Conservation (phyloP, 2,113 vertebrate genomes). For the Lasiurus cinereus region DNA sequence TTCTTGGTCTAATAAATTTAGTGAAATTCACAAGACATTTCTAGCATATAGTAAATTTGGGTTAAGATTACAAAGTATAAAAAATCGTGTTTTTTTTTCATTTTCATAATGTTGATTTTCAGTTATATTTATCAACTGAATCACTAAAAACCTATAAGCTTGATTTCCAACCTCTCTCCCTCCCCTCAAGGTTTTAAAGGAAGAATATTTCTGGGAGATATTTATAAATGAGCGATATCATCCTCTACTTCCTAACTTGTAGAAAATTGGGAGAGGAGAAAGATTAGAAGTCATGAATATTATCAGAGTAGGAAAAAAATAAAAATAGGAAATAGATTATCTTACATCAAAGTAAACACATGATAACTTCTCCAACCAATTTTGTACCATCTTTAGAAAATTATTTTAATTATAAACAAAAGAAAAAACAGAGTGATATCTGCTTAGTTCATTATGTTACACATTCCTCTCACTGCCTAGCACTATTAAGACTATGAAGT, state of each 20-base stretch:
- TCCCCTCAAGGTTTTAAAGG: not conserved
- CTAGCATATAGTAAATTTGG: not conserved
- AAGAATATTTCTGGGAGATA: not conserved
- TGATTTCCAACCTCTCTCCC: not conserved
- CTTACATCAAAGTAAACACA: not conserved
- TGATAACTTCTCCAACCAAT: not conserved
- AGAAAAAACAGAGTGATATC: not conserved
- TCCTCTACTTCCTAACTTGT: not conserved
- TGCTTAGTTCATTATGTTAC: not conserved
- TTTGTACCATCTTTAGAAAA: slow-evolving; percentile 3
- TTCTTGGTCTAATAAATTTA: not conserved
- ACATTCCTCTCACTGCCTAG: not conserved
- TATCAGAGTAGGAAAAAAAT: not conserved
- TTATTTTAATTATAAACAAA: slow-evolving; percentile 14
- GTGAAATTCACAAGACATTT: not conserved
- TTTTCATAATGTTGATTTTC: not conserved
- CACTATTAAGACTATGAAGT: slow-evolving; percentile 7
- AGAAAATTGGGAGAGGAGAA: not conserved
- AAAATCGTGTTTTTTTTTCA: not conserved
- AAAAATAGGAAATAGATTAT: not conserved
- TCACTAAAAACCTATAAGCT: not conserved
- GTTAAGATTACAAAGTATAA: not conserved
- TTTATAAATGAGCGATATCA: not conserved
- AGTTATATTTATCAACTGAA: not conserved
- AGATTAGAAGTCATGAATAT: not conserved